Conservation (phyloP, 2,113 vertebrate species). For the Trematomus loennbergii region DNA sequence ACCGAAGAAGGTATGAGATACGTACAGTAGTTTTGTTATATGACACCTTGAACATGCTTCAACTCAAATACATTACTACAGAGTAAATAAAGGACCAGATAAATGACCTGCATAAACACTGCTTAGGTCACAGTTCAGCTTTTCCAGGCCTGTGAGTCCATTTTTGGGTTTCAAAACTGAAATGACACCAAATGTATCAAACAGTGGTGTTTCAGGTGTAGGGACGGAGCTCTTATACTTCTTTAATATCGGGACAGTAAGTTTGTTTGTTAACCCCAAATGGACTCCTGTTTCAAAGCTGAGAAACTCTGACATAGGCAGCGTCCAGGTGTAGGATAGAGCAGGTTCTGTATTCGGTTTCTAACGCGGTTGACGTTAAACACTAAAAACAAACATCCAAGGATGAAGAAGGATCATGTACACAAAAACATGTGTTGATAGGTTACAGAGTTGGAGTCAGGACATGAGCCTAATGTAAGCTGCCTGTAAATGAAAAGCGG, state of each 20-base stretch:
- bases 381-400: too few relatives aligned
- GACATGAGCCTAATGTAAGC: background rate
- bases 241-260: too few relatives aligned
- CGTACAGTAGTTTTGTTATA: slow-evolving; percentile 34
- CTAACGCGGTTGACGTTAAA: too few relatives aligned
- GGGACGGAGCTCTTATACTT: background rate
- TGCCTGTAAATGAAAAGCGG: too few relatives aligned
- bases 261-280: background rate
- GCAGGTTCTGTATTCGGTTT: background rate
- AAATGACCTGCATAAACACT: background rate
- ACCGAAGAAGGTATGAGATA: slow-evolving; percentile 35
- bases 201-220: background rate
- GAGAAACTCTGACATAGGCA: background rate
- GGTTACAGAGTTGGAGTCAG: background rate
- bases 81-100: background rate
- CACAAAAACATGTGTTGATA: background rate
- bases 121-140: slow-evolving; percentile 8
- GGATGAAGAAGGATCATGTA: too few relatives aligned
- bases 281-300: background rate
- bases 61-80: slow-evolving; percentile 17
- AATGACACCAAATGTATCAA: background rate
- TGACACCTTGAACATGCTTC: slow-evolving; percentile 25
- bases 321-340: background rate
- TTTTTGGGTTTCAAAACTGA: background rate
- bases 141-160: background rate